These are phyloP conservation scores for Hydropsyche betteni DNA, from an alignment of 2,888 invertebrate genomes.

Conservation along the genomic window DNA sequence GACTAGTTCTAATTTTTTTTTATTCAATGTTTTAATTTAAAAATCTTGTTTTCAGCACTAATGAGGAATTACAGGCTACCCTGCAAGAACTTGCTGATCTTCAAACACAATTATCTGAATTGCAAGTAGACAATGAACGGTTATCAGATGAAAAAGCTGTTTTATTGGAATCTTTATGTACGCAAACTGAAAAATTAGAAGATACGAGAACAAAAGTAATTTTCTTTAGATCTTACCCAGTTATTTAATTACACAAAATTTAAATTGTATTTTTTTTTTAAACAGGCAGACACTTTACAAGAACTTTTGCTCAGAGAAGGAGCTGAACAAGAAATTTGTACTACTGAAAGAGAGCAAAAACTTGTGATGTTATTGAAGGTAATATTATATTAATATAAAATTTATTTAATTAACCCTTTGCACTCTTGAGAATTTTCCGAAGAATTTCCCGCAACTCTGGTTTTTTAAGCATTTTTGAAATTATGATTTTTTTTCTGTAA, in stretches of 20 bases:
- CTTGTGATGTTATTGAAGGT: conserved; percentile 85
- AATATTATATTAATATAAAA: conserved; percentile 43
- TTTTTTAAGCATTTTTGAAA: no score
- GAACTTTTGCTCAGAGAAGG: conserved; percentile 75
- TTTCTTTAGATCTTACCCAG: not conserved
- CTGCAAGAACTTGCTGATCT: conserved; percentile 91
- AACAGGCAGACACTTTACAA: conserved; percentile 82
- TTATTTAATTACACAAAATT: conserved; percentile 12
- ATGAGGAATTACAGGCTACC: conserved; percentile 92
- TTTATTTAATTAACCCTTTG: no score
- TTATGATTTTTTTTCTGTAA: no score
- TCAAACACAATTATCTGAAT: conserved; percentile 85
- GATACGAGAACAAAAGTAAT: conserved; percentile 78
- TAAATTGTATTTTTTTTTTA: not conserved
- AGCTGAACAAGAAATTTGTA: conserved; percentile 72
- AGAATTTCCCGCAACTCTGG: no score
- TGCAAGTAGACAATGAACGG: conserved; percentile 88
- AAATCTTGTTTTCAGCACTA: conserved; percentile 72
- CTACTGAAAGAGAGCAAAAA: conserved; percentile 82
- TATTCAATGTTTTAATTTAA: conserved; percentile 55
- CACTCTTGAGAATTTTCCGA: no score
- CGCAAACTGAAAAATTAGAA: conserved; percentile 91
- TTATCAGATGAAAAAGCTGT: conserved; percentile 90
- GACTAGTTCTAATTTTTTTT: conserved; percentile 5
- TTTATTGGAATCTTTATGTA: conserved; percentile 87